These are phyloP conservation scores for Drosophila tanythrix DNA, from an alignment of 2,888 invertebrate genomes.

Conservation along the genomic window DNA sequence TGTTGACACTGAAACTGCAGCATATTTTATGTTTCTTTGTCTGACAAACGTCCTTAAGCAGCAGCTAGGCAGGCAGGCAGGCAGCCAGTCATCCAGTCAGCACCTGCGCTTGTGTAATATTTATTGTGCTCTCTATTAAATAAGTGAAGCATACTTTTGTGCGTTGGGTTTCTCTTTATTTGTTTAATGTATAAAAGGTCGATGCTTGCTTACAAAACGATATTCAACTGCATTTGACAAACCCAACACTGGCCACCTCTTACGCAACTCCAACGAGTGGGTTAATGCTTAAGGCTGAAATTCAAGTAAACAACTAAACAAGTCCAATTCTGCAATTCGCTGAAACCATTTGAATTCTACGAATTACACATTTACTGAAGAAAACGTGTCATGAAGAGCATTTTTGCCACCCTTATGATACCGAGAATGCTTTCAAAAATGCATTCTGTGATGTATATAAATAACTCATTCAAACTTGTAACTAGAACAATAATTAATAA, in stretches of 20 bases:
- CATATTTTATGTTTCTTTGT: conserved; percentile 46
- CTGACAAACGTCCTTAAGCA: conserved; percentile 42
- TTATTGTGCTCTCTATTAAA: conserved; percentile 77
- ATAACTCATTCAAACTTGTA: neutral
- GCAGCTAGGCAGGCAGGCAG: conserved; percentile 12
- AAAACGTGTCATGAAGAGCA: neutral
- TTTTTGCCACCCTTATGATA: neutral
- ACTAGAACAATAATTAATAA: neutral
- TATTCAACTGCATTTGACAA: conserved; percentile 57
- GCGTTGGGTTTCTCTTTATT: conserved; percentile 30
- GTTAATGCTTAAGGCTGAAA: conserved; percentile 7
- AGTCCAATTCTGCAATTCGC: neutral
- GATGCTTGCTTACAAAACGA: conserved; percentile 34
- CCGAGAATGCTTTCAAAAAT: neutral
- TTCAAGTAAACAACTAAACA: neutral
- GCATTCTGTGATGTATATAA: neutral
- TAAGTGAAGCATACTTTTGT: conserved; percentile 66
- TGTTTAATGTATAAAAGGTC: conserved; percentile 17
- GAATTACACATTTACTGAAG: neutral
- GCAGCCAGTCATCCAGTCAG: conserved; percentile 37
- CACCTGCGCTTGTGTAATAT: conserved; percentile 78
- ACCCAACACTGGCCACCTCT: conserved; percentile 2
- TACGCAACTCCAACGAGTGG: conserved; percentile 6
- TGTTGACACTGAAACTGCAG: conserved; percentile 58
- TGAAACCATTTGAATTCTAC: neutral